Conservation (phyloP, 1,140 invertebrate species). For the Meloidogyne hapla region DNA sequence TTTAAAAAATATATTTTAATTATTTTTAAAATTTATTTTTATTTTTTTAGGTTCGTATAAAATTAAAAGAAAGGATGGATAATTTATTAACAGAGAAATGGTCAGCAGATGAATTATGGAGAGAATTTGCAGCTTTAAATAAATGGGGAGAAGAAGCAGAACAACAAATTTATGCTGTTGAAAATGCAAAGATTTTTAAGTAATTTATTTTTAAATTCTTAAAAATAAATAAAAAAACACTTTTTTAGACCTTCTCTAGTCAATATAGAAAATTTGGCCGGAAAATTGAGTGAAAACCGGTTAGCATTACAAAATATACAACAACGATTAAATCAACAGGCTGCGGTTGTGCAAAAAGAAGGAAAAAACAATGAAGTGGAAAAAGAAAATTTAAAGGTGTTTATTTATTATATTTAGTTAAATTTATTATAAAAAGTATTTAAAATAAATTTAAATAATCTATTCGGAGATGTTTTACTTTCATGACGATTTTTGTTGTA, state of each 20-base stretch:
- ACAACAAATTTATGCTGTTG: conserved; percentile 31
- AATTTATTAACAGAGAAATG: conserved; percentile 35
- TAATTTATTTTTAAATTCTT: not conserved
- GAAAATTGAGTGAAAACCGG: conserved; percentile 30
- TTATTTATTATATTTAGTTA: too few species aligned
- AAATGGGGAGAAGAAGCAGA: conserved; percentile 37
- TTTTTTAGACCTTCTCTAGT: conserved; percentile 43
- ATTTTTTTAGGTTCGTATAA: conserved; percentile 38
- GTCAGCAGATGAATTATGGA: conserved; percentile 47
- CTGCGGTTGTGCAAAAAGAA: not conserved
- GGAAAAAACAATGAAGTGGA: not conserved
- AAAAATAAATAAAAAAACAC: not conserved
- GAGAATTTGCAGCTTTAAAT: conserved; percentile 41
- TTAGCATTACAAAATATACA: conserved; percentile 13
- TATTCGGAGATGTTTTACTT: too few species aligned
- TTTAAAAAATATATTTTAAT: too few species aligned
- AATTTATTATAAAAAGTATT: not conserved
- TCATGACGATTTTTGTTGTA: too few species aligned
- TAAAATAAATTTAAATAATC: too few species aligned
- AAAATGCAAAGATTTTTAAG: conserved; percentile 45
- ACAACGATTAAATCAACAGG: not conserved
- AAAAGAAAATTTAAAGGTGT: conserved; percentile 13
- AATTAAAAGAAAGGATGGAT: conserved; percentile 38
- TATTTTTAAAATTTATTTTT: conserved; percentile 19
- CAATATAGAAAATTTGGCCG: conserved; percentile 44